Percentiles rank a stretch among this genome's conserved stretches.
These are phyloP conservation scores for Atherinomorus stipes DNA, from an alignment of 2,113 vertebrate genomes.

Conservation along the genomic window DNA sequence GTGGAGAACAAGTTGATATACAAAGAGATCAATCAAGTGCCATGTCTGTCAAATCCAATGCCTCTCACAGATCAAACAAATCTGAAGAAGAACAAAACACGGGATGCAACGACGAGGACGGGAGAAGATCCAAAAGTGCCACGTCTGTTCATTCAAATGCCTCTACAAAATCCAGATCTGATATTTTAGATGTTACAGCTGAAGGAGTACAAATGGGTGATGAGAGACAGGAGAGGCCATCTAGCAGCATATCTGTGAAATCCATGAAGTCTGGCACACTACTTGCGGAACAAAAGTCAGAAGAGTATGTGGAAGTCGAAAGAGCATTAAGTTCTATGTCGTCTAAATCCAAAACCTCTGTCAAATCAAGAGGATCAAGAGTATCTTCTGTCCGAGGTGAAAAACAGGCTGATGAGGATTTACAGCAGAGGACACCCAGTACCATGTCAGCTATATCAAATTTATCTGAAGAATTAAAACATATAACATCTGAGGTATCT, in stretches of 20 bases:
- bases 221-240: constrained; percentile 43
- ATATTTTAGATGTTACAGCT: constrained; percentile 20
- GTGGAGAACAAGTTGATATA: constrained; percentile 24
- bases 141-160: constrained; percentile 69
- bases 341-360: constrained; percentile 59
- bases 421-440: constrained; percentile 32
- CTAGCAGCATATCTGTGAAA: constrained; percentile 41
- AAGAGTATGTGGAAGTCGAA: constrained; percentile 41
- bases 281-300: constrained; percentile 31
- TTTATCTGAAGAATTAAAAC: constrained; percentile 32
- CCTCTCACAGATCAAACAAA: constrained; percentile 54
- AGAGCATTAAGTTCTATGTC: constrained; percentile 56
- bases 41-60: constrained; percentile 70
- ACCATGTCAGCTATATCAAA: constrained; percentile 34
- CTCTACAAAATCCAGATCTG: constrained; percentile 32
- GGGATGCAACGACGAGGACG: constrained; percentile 34
- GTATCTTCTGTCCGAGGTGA: constrained; percentile 8
- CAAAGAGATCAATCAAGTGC: constrained; percentile 63
- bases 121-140: constrained; percentile 65
- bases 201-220: constrained; percentile 24
- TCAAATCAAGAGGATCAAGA: constrained; percentile 44
- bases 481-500: constrained; percentile 14
- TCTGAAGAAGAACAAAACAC: constrained; percentile 51
- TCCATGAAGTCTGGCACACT: constrained; percentile 38
- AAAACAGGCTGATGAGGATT: constrained; percentile 31